A percentile compares a stretch with the other conserved stretches of the same genome.
Conservation (phyloP, 1,140 invertebrate genomes). For the Copidosoma floridanum region DNA sequence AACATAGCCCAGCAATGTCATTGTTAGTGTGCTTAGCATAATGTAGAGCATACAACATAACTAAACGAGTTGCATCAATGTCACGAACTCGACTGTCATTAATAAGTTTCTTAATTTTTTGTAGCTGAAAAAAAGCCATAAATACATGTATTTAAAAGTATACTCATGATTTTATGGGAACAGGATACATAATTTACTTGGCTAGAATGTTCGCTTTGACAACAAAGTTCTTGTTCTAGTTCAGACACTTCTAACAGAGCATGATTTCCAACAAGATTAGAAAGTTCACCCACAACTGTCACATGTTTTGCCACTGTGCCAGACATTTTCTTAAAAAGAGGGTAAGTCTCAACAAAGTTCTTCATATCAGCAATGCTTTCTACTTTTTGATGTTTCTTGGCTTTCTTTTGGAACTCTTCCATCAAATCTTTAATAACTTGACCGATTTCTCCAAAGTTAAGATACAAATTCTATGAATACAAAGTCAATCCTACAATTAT, state of each 20-base stretch:
- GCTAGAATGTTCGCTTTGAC: conserved; percentile 87
- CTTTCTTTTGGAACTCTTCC: conserved; percentile 96
- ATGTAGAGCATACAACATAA: conserved; percentile 89
- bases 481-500: background rate
- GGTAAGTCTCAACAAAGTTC: conserved; percentile 97
- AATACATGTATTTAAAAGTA: too few species aligned
- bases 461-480: conserved; percentile 80
- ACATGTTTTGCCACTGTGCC: conserved; percentile 98
- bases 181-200: conserved; percentile 67
- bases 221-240: conserved; percentile 93
- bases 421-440: conserved; percentile 95
- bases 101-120: conserved; percentile 72
- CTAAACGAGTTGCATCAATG: conserved; percentile 81
- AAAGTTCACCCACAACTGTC: conserved; percentile 92
- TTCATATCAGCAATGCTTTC: conserved; percentile 99
- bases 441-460: conserved; percentile 98
- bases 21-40: conserved; percentile 89
- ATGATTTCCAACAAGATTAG: conserved; percentile 75
- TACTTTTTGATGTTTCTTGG: conserved; percentile 94
- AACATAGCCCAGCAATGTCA: conserved; percentile 73
- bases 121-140: conserved; percentile 43
- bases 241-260: conserved; percentile 91
- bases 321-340: conserved; percentile 98
- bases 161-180: too few species aligned
- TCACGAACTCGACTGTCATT: conserved; percentile 70